Percentiles rank a stretch among this genome's conserved stretches.
Conservation (phyloP, 2,888 invertebrate species). For the Julus scanicus region DNA sequence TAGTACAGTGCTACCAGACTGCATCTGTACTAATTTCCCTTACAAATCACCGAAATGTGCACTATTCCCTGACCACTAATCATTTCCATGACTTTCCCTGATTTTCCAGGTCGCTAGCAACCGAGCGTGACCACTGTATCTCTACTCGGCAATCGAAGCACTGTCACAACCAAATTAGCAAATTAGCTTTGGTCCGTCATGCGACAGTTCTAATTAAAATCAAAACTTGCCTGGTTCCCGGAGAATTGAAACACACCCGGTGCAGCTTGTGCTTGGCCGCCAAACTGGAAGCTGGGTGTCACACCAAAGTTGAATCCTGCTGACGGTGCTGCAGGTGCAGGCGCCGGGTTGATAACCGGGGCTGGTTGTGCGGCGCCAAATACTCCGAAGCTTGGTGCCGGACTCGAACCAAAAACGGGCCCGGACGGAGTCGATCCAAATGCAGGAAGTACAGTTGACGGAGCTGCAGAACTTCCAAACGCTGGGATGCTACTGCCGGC, state of each 20-base stretch:
- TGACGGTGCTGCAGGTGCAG: background rate
- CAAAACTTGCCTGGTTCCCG: constrained; percentile 44
- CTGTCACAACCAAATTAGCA: too few relatives aligned
- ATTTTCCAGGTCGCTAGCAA: too few relatives aligned
- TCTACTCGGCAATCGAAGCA: too few relatives aligned
- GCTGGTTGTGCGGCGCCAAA: background rate
- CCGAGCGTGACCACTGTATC: too few relatives aligned
- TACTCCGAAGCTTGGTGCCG: background rate
- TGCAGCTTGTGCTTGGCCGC: constrained; percentile 12
- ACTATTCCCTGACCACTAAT: too few relatives aligned
- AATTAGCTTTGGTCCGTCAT: too few relatives aligned
- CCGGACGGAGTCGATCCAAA: background rate
- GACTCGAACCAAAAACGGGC: background rate
- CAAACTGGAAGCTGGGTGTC: constrained; percentile 18
- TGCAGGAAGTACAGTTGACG: background rate
- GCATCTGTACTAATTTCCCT: too few relatives aligned
- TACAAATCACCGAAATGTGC: too few relatives aligned
- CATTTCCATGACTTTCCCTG: too few relatives aligned
- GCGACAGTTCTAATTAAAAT: background rate
- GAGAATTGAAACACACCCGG: constrained; percentile 38
- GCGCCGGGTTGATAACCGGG: background rate
- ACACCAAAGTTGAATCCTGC: constrained; percentile 16
- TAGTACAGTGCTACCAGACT: too few relatives aligned
- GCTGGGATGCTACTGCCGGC: background rate
- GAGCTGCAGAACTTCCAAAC: constrained; percentile 1